Percentiles rank a stretch among this genome's conserved stretches.
Conservation (phyloP, 2,113 vertebrate species). For the Cnemophilus loriae region DNA sequence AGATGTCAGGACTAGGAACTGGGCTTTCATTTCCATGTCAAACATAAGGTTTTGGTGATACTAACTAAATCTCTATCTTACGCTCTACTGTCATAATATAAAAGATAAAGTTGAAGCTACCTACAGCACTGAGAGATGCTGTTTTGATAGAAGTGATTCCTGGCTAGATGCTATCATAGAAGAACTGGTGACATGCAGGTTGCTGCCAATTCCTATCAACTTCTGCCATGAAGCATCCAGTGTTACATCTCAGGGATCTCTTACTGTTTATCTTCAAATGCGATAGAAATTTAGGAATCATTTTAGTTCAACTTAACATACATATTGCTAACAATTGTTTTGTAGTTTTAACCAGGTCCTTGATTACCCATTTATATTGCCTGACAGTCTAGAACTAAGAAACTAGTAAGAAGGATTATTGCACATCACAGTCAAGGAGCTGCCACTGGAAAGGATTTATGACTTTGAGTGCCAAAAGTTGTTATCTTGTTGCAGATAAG, state of each 20-base stretch:
- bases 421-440: background rate
- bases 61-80: background rate
- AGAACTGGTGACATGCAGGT: rapidly evolving
- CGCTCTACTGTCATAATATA: background rate
- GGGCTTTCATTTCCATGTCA: background rate
- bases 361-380: background rate
- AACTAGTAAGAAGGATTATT: background rate
- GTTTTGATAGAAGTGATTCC: background rate
- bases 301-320: background rate
- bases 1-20: background rate
- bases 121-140: background rate
- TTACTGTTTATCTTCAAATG: background rate
- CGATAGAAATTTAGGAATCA: background rate
- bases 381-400: background rate
- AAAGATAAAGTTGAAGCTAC: background rate
- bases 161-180: background rate
- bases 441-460: background rate
- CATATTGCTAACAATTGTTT: background rate
- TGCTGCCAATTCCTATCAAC: background rate
- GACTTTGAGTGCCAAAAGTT: background rate
- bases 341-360: background rate
- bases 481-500: background rate
- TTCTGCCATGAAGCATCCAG: background rate
- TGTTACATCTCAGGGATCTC: background rate
- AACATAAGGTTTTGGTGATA: background rate